These are phyloP conservation scores for Eueremaeus valkanovi DNA, from an alignment of 2,888 invertebrate species.

Conservation along the genomic window DNA sequence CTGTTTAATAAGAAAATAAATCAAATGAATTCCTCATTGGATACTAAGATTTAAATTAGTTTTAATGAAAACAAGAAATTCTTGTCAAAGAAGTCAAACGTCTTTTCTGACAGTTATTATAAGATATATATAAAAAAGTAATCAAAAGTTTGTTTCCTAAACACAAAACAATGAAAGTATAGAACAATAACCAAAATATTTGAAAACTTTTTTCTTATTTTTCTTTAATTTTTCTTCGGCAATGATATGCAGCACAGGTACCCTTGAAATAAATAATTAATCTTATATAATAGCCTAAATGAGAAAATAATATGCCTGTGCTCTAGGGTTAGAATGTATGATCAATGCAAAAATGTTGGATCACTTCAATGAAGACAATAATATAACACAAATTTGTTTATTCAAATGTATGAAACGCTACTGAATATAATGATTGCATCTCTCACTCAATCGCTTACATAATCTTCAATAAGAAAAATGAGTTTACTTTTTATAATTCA, in stretches of 20 bases:
- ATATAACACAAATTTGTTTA: constrained; percentile 10
- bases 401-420: neutral
- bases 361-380: constrained; percentile 2
- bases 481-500: neutral
- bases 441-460: constrained; percentile 12
- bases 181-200: neutral
- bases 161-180: neutral
- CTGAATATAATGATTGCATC: constrained; percentile 15
- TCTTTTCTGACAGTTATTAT: too few relatives aligned
- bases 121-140: too few relatives aligned
- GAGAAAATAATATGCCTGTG: constrained; percentile 13
- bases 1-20: constrained; percentile 52
- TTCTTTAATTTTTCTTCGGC: neutral
- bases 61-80: neutral
- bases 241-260: neutral
- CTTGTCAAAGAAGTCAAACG: neutral
- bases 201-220: neutral
- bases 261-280: constrained; percentile 34
- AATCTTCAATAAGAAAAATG: neutral
- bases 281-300: constrained; percentile 26
- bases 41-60: too few relatives aligned
- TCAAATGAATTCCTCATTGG: too few relatives aligned
- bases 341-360: neutral
- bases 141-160: neutral
- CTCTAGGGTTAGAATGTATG: neutral